Evolutionary conservation across 64 coral and sea anemone species (phyloP).

Genomic region (Montipora capricornis): DNA sequence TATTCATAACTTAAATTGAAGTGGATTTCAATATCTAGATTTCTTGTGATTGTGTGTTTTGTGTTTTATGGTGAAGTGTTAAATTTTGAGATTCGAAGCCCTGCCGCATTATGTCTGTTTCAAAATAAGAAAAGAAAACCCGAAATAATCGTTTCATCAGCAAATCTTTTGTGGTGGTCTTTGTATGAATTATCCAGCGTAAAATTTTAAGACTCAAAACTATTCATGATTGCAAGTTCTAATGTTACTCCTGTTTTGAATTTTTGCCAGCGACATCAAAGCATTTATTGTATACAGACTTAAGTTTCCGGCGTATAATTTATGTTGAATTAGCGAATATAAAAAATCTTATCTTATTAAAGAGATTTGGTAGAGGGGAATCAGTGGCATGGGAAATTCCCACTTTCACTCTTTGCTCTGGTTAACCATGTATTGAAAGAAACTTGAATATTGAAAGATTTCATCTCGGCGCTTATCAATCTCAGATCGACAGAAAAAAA

Average conservation of each 20-base stretch:
- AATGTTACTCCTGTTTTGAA: neutral
- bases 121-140: neutral
- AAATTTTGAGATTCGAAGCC: too few relatives aligned
- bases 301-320: conserved; percentile 22
- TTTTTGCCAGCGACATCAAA: conserved; percentile 6
- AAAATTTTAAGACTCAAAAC: neutral
- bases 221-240: conserved; percentile 19
- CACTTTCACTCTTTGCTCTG: too few relatives aligned
- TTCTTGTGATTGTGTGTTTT: too few relatives aligned
- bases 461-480: neutral
- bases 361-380: neutral
- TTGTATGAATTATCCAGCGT: neutral
- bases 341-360: neutral
- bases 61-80: too few relatives aligned
- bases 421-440: too few relatives aligned
- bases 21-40: neutral
- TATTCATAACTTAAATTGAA: neutral
- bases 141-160: neutral
- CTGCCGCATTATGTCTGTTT: too few relatives aligned
- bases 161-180: neutral
- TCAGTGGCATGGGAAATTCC: neutral
- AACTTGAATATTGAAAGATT: neutral
- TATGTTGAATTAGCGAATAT: neutral
- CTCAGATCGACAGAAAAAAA: neutral
- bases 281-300: neutral